These are phyloP conservation scores for Ferdinandea cuprea DNA, from an alignment of 2,888 invertebrate species.

Conservation along the genomic window DNA sequence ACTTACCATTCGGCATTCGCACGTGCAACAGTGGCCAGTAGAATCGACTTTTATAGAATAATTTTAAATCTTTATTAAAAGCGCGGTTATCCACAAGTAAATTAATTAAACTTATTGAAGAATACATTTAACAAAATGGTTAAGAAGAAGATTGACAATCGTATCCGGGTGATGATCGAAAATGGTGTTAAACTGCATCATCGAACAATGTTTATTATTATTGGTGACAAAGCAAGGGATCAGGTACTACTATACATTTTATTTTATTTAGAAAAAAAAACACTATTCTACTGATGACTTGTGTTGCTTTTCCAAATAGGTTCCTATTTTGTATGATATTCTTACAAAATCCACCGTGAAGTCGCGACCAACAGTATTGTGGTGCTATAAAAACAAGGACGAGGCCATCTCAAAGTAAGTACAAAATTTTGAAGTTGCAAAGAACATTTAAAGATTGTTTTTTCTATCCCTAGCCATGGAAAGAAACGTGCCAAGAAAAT, in stretches of 20 bases:
- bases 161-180: slow-evolving; percentile 97
- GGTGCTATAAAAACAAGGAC: slow-evolving; percentile 99
- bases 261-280: no score
- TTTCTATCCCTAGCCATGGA: slow-evolving; percentile 93
- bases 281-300: no score
- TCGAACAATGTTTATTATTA: slow-evolving; percentile 96
- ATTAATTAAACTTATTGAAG: slow-evolving; percentile 7
- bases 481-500: slow-evolving; percentile 97
- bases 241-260: no score
- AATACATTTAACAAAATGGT: slow-evolving; percentile 93
- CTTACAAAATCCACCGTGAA: slow-evolving; percentile 96
- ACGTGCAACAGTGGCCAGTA: slow-evolving; percentile 27
- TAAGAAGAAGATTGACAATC: slow-evolving; percentile 97
- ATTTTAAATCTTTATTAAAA: slow-evolving; percentile 6
- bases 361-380: slow-evolving; percentile 95
- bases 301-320: slow-evolving; percentile 84
- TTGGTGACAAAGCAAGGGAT: slow-evolving; percentile 97
- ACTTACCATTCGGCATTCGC: slow-evolving; percentile 13
- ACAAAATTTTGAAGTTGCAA: neutral
- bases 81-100: neutral
- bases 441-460: no score
- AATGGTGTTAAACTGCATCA: slow-evolving; percentile 96
- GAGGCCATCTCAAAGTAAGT: slow-evolving; percentile 92
- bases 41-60: no score
- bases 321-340: slow-evolving; percentile 98